These are phyloP conservation scores for Nilaparvata lugens DNA, from an alignment of 1,140 invertebrate species.

Conservation along the genomic window DNA sequence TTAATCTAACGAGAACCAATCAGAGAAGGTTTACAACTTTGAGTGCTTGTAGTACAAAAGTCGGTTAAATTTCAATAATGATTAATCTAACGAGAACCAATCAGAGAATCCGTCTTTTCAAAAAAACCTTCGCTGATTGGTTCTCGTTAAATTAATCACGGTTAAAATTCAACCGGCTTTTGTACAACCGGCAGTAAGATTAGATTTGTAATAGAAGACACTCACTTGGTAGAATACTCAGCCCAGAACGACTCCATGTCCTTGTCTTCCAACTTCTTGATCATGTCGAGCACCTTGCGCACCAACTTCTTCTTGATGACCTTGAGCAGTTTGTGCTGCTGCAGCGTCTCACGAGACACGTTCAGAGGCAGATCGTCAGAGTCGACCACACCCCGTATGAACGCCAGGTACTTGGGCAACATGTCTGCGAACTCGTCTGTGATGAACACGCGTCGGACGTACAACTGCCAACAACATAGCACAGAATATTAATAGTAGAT, in stretches of 20 bases:
- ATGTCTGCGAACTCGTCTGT: constrained; percentile 99
- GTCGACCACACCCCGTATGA: constrained; percentile 94
- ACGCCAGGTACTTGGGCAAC: constrained; percentile 96
- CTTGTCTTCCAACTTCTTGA: constrained; percentile 90
- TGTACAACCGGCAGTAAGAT: too few relatives aligned
- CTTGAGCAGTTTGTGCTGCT: constrained; percentile 98
- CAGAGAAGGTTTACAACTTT: too few relatives aligned
- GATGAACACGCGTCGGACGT: constrained; percentile 95
- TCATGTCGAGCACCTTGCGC: constrained; percentile 94
- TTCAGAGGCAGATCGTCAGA: constrained; percentile 99
- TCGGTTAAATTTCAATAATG: too few relatives aligned
- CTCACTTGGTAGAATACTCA: constrained; percentile 94
- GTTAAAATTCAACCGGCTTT: too few relatives aligned
- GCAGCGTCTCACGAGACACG: constrained; percentile 94
- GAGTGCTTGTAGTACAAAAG: too few relatives aligned
- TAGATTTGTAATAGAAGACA: constrained; percentile 25
- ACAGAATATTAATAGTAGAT: too few relatives aligned
- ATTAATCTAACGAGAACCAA: too few relatives aligned
- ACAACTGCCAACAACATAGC: constrained; percentile 50
- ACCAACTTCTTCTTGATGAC: constrained; percentile 98
- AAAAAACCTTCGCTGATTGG: too few relatives aligned
- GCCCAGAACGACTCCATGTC: constrained; percentile 97
- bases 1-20: too few relatives aligned
- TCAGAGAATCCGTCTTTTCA: too few relatives aligned
- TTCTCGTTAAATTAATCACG: too few relatives aligned